Base-by-base conservation (phyloP, 1,140 invertebrate species). In the Drosophila tani region DNA sequence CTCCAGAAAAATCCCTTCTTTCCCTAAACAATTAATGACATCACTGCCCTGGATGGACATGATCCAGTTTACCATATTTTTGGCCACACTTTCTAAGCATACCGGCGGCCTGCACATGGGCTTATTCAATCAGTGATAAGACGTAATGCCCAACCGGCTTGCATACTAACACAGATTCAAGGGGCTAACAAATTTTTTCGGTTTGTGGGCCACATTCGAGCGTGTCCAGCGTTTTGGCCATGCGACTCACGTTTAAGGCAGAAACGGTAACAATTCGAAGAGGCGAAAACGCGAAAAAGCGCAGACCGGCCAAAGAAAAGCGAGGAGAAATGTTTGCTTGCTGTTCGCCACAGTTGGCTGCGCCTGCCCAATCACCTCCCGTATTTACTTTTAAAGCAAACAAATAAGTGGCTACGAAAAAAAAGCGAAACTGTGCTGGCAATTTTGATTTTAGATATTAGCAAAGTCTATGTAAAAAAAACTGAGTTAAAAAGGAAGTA, bases 41-140 rank as follows among this genome's bases (percentile, higher is more conserved):
- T 55, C 51, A 38, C 32, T 15, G 14, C 51, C 8, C 19, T 38
- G 17, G 17, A 0, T 35, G 17, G 51, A 21, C 51, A 38, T 55
- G 32, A 38, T 55, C 14, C 17, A 43, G 35, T 32, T 67, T 21
- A 21, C 27, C n/a, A 43, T 32, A 58, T 35, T 69, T 62, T 65
- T 60, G 29, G 62, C 67, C 47, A 83, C 84, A 87, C 84, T 87
- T 87, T 87, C 84, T 88, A 87, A 71, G 21, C 70, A 75, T 45
- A 4, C 35, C 32, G 51, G 14, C 4, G 38, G 46, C 12, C 11
- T 56, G 49, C 45, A 32, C 60, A 75, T 57, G 56, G 47, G 65
- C 81, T 87, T 87, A 87, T 90, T 84, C 81, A 87, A 87, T 87
- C 84, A 67, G 5, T 64, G 77, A 87, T 88, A 87, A 87, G 85